Conservation (phyloP, 2,888 invertebrate genomes). For the Bombylius major region DNA sequence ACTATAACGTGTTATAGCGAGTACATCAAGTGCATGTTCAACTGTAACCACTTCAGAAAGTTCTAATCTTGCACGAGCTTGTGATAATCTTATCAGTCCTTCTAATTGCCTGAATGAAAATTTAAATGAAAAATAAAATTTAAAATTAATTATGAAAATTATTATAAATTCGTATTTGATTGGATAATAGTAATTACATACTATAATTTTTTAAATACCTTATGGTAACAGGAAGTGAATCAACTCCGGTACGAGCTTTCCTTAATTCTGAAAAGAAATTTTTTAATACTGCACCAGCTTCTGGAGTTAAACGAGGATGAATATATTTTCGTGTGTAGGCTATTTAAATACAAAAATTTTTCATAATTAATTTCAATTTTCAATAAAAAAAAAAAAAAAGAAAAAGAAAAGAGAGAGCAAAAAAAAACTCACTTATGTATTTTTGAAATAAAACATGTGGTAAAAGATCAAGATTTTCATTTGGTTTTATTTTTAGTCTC, state of each 20-base stretch:
- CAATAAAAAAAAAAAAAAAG: not conserved
- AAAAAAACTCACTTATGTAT: constrained; percentile 46
- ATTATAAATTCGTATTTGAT: no score
- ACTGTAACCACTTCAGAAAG: constrained; percentile 66
- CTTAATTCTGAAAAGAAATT: constrained; percentile 71
- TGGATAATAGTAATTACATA: constrained; percentile 22
- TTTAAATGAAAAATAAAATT: not conserved
- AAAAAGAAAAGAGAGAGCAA: not conserved
- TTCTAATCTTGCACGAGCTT: constrained; percentile 82
- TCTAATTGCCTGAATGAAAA: constrained; percentile 57
- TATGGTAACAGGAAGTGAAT: constrained; percentile 70
- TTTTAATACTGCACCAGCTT: constrained; percentile 59
- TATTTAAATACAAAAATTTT: constrained; percentile 4
- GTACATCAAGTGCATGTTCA: constrained; percentile 71
- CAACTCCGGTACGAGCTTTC: constrained; percentile 48
- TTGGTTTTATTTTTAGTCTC: constrained; percentile 33
- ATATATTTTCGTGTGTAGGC: constrained; percentile 83
- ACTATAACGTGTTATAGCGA: constrained; percentile 72
- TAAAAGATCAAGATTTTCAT: constrained; percentile 55
- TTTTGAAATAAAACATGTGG: constrained; percentile 69
- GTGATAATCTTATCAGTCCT: constrained; percentile 70
- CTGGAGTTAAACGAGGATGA: constrained; percentile 59
- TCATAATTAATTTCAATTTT: not conserved
- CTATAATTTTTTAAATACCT: constrained; percentile 20
- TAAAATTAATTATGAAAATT: not conserved